Evolutionary conservation across 2,797 vertebrate genomes (phyloP).

Genomic region (Sebastolobus alascanus): DNA sequence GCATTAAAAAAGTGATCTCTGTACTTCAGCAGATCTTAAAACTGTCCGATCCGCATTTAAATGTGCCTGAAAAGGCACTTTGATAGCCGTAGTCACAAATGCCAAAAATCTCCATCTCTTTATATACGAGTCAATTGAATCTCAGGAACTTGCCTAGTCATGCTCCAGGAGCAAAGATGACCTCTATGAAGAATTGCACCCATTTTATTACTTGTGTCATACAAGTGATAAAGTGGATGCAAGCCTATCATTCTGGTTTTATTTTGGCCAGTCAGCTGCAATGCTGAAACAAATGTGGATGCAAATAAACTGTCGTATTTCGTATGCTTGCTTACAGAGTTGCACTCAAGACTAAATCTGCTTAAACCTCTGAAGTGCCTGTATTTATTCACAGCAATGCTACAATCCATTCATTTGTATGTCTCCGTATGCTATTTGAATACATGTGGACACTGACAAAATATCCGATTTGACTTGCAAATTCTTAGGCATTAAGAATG

Average conservation of each 20-base stretch:
- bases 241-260: not conserved
- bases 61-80: not conserved
- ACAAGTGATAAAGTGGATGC: not conserved
- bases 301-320: not conserved
- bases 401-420: not conserved
- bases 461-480: conserved; percentile 7
- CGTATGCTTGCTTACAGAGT: too few species aligned
- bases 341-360: not conserved
- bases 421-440: not conserved
- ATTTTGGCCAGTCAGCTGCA: not conserved
- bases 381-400: not conserved
- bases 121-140: conserved; percentile 21
- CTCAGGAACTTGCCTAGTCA: conserved; percentile 30
- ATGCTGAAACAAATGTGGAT: not conserved
- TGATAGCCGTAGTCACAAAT: not conserved
- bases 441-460: not conserved
- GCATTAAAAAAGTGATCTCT: not conserved
- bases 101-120: not conserved
- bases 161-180: conserved; percentile 15
- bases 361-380: not conserved
- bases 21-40: conserved; percentile 16
- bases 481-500: not conserved
- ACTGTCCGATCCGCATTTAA: not conserved
- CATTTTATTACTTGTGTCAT: not conserved
- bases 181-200: conserved; percentile 11